Percentiles rank a stretch among this genome's conserved stretches.
Conservation (phyloP, 2,797 vertebrate genomes). For the Phrynocephalus guinanensis region DNA sequence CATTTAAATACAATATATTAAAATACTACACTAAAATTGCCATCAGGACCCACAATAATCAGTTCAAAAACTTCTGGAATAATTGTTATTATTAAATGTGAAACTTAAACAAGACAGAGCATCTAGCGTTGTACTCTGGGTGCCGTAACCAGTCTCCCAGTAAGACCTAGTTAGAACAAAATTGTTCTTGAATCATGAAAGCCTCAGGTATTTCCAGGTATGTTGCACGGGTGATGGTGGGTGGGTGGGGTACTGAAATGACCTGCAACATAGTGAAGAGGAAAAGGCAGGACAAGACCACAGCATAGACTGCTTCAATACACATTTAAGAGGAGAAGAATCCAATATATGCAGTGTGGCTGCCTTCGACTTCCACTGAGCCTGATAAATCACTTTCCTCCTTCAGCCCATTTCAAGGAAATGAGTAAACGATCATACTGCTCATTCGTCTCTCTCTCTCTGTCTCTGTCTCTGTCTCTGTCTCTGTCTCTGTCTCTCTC, state of each 20-base stretch:
- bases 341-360: not conserved
- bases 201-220: not conserved
- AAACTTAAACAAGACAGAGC: not conserved
- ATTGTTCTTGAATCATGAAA: not conserved
- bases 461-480: not conserved
- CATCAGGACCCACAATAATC: no score
- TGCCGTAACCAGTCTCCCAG: not conserved
- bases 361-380: not conserved
- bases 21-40: no score
- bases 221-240: not conserved
- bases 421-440: not conserved
- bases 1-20: no score
- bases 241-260: not conserved
- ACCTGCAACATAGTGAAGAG: not conserved
- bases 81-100: not conserved
- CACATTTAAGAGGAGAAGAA: not conserved
- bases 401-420: not conserved
- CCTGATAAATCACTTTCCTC: not conserved
- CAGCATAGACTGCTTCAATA: not conserved
- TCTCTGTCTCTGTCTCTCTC: not conserved
- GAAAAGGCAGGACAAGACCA: not conserved
- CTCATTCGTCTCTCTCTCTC: not conserved
- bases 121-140: not conserved
- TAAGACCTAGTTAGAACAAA: not conserved
- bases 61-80: no score